Base-by-base conservation (phyloP, 2,888 invertebrate species). In the Phymatocera aterrima region DNA sequence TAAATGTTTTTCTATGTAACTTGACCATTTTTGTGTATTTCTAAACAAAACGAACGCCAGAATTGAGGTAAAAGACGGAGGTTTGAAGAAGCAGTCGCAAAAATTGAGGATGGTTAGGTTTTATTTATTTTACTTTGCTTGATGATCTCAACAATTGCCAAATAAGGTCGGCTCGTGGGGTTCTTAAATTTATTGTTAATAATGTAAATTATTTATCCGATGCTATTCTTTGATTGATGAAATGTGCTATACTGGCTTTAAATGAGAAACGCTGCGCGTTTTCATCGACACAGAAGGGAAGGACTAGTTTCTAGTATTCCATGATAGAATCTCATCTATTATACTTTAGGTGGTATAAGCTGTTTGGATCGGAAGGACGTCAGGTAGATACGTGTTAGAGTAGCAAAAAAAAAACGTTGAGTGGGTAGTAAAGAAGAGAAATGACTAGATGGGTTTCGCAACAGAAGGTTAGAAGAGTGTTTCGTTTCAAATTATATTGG, bases 311-410 rank as follows among this genome's bases (percentile, higher is more conserved):
- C 21, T 8, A 21, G 21, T 21, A 5, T 51, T 51, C 24, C 10
- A 10, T 21, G 10, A 51, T 2, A 21, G 8, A 1, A 10, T 51
- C 10, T 51, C 21, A 51, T 21, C 31, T 15, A n/a, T n/a, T 28
- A n/a, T 34, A 34, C 15, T 31, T 28, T 60, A 60, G 15, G 0
- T n/a, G 60, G 24, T 18, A 51, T n/a, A 31, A 60, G 60, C 15
- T 60, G 43, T 43, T 43, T 8, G n/a, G 18, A 65, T 37, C 40
- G 24, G 28, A 34, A 72, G 51, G 72, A 72, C 48, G 31, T 51
- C 72, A 72, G 74, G 77, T 79, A 80, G 79, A 70, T 61, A 28
- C 24, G 15, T 57, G 28, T 57, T 57, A 15, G 57, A 4, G 12
- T 51, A 34, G 10, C 31, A 78, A 60, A n/a, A n/a, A n/a, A n/a